Conservation (phyloP, 2,113 vertebrate species). For the Pelmatolapia mariae region DNA sequence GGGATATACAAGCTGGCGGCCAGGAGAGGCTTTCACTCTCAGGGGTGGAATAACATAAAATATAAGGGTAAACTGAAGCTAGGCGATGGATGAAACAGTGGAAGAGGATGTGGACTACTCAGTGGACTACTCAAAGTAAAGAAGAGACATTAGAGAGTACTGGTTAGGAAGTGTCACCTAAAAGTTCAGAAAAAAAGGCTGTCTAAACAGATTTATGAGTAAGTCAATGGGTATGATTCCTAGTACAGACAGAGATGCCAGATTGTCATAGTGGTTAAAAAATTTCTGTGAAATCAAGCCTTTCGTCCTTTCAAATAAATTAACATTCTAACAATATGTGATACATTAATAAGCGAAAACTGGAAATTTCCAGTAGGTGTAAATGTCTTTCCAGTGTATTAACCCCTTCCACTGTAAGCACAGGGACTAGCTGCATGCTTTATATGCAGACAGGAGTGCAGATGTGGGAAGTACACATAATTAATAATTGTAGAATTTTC, state of each 20-base stretch:
- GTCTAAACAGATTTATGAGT: not conserved
- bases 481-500: not conserved
- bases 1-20: slow-evolving; percentile 63
- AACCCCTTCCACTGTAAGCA: not conserved
- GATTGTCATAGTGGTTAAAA: not conserved
- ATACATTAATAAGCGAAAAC: not conserved
- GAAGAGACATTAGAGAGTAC: not conserved
- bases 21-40: slow-evolving; percentile 10
- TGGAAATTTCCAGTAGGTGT: not conserved
- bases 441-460: not conserved
- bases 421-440: not conserved
- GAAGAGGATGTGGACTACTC: not conserved
- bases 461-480: not conserved
- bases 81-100: not conserved
- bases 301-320: not conserved
- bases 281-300: not conserved
- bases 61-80: not conserved
- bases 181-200: not conserved
- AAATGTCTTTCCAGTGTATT: not conserved
- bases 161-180: not conserved
- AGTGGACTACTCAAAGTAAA: not conserved
- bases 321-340: not conserved
- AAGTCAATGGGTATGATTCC: not conserved
- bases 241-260: not conserved
- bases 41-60: slow-evolving; percentile 44